Evolutionary conservation across 23 tunicate genomes (phyloP).

Genomic region (Halocynthia roretzi): DNA sequence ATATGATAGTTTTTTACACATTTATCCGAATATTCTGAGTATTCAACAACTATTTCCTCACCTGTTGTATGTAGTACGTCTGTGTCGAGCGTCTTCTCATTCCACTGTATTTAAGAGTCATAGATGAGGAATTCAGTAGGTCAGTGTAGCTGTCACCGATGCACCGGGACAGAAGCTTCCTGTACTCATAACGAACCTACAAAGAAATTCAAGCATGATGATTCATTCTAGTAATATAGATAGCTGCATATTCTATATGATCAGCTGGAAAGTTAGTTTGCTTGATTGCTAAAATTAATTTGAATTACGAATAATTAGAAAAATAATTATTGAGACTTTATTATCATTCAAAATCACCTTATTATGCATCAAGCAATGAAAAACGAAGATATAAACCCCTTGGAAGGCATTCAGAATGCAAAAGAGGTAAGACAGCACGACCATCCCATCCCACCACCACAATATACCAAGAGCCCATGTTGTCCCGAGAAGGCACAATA

Average conservation of each 20-base stretch:
- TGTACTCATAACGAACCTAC: conserved; percentile 19
- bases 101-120: conserved; percentile 10
- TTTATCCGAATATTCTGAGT: too few relatives aligned
- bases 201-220: background rate
- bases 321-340: background rate
- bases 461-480: conserved; percentile 88
- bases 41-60: too few relatives aligned
- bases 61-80: background rate
- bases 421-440: conserved; percentile 65
- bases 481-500: conserved; percentile 65
- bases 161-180: conserved; percentile 7
- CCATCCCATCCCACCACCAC: conserved; percentile 66
- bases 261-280: background rate
- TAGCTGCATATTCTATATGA: background rate
- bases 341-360: conserved; percentile 41
- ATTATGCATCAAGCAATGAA: conserved; percentile 71
- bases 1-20: too few relatives aligned
- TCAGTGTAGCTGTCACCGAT: conserved; percentile 6
- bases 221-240: background rate
- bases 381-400: conserved; percentile 69
- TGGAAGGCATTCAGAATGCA: conserved; percentile 80
- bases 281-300: too few relatives aligned
- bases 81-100: conserved; percentile 11
- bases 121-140: background rate
- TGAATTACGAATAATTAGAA: too few relatives aligned